Evolutionary conservation across 2,113 vertebrate species (phyloP).

Genomic region (Solea solea): DNA sequence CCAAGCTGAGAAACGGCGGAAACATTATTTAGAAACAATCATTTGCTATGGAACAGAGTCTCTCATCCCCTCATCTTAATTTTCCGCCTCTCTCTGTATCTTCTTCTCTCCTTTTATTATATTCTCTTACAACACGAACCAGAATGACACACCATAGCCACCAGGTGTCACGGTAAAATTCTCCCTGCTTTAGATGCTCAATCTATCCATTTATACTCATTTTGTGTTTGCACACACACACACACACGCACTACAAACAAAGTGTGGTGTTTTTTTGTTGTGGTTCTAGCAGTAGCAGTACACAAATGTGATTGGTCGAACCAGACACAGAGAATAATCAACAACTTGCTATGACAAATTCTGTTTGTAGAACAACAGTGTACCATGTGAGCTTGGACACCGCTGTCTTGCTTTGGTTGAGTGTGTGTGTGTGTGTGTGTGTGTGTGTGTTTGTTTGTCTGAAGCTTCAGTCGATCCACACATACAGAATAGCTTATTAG

Average conservation of each 20-base stretch:
- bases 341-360: slow-evolving; percentile 33
- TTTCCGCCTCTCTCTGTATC: slow-evolving; percentile 32
- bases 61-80: slow-evolving; percentile 20
- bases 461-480: slow-evolving; percentile 8
- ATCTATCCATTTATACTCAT: neutral
- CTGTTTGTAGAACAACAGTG: slow-evolving; percentile 25
- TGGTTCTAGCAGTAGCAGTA: slow-evolving; percentile 22
- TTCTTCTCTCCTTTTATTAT: slow-evolving; percentile 5
- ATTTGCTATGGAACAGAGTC: slow-evolving; percentile 36
- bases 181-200: neutral
- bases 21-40: slow-evolving; percentile 37
- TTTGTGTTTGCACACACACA: neutral
- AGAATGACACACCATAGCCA: slow-evolving; percentile 10
- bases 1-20: slow-evolving; percentile 30
- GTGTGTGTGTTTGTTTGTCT: slow-evolving; percentile 28
- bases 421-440: slow-evolving; percentile 33
- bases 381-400: slow-evolving; percentile 27
- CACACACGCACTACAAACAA: slow-evolving; percentile 39
- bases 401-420: slow-evolving; percentile 10
- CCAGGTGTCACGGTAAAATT: slow-evolving; percentile 6
- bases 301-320: slow-evolving; percentile 17
- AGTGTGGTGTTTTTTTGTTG: slow-evolving; percentile 40
- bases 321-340: slow-evolving; percentile 33
- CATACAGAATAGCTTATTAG: slow-evolving; percentile 41
- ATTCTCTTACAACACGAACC: neutral